A percentile compares a stretch with the other conserved stretches of the same genome.
Conservation (phyloP, 2,888 invertebrate species). For the Leucophora obtusa region DNA sequence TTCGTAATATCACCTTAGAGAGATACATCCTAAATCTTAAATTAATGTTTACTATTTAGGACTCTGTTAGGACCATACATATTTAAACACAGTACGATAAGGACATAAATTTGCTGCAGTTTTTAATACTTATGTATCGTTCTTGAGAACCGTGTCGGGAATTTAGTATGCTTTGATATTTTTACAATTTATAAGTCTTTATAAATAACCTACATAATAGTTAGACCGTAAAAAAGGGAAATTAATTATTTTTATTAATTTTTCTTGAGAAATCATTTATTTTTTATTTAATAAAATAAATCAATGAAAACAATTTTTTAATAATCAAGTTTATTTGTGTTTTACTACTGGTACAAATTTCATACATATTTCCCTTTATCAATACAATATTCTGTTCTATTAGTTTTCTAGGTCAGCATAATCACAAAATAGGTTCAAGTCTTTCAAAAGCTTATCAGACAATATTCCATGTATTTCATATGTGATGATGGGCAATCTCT, state of each 20-base stretch:
- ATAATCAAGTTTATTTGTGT: slow-evolving; percentile 24
- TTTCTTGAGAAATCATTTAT: slow-evolving; percentile 19
- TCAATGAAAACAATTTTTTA: slow-evolving; percentile 38
- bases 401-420: slow-evolving; percentile 73
- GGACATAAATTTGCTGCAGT: too few relatives aligned
- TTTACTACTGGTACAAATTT: slow-evolving; percentile 6
- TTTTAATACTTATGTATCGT: too few relatives aligned
- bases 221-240: slow-evolving; percentile 39
- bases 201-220: slow-evolving; percentile 28
- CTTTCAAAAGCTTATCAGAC: slow-evolving; percentile 58
- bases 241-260: slow-evolving; percentile 8
- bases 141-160: too few relatives aligned
- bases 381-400: slow-evolving; percentile 47
- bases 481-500: slow-evolving; percentile 15
- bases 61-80: too few relatives aligned
- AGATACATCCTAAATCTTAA: too few relatives aligned
- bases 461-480: slow-evolving; percentile 37
- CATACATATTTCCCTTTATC: slow-evolving; percentile 60
- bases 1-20: too few relatives aligned
- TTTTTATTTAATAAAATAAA: neutral
- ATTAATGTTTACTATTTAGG: too few relatives aligned
- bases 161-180: too few relatives aligned
- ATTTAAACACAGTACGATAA: too few relatives aligned
- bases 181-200: neutral
- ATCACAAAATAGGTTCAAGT: slow-evolving; percentile 65